A percentile compares a stretch with the other conserved stretches of the same genome.
These are phyloP conservation scores for Phengaris arion DNA, from an alignment of 2,888 invertebrate species.

Conservation along the genomic window DNA sequence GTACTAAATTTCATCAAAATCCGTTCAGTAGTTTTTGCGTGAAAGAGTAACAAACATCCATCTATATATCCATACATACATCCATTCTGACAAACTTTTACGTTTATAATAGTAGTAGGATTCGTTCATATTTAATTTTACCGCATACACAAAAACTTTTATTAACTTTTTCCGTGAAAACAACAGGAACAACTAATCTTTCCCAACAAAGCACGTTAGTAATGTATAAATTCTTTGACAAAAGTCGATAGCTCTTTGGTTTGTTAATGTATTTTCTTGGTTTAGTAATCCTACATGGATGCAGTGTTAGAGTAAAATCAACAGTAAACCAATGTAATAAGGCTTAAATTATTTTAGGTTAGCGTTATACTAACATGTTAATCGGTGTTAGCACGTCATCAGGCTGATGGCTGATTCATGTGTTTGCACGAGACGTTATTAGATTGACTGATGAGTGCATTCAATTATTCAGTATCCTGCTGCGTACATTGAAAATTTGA, in stretches of 20 bases:
- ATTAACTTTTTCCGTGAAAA: not conserved
- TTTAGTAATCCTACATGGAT: not conserved
- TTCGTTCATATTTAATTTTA: not conserved
- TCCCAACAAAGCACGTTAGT: too few relatives aligned
- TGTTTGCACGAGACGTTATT: slow-evolving; percentile 5
- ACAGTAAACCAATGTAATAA: not conserved
- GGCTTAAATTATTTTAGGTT: not conserved
- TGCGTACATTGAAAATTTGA: not conserved
- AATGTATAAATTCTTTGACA: too few relatives aligned
- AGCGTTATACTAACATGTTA: not conserved
- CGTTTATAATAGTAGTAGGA: too few relatives aligned
- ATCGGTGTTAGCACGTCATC: slow-evolving; percentile 11
- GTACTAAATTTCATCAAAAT: too few relatives aligned
- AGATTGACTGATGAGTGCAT: not conserved
- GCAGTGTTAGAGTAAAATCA: too few relatives aligned
- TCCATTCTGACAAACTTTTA: too few relatives aligned
- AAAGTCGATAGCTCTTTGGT: not conserved
- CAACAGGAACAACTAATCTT: not conserved
- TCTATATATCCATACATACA: too few relatives aligned
- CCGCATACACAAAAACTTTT: not conserved
- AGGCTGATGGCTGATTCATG: slow-evolving; percentile 15
- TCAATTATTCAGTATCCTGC: not conserved
- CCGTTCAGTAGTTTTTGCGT: too few relatives aligned
- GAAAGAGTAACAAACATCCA: too few relatives aligned
- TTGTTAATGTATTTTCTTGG: slow-evolving; percentile 12